Base-by-base conservation (phyloP, 2,888 invertebrate species). In the Gastracanthus pulcherrimus region DNA sequence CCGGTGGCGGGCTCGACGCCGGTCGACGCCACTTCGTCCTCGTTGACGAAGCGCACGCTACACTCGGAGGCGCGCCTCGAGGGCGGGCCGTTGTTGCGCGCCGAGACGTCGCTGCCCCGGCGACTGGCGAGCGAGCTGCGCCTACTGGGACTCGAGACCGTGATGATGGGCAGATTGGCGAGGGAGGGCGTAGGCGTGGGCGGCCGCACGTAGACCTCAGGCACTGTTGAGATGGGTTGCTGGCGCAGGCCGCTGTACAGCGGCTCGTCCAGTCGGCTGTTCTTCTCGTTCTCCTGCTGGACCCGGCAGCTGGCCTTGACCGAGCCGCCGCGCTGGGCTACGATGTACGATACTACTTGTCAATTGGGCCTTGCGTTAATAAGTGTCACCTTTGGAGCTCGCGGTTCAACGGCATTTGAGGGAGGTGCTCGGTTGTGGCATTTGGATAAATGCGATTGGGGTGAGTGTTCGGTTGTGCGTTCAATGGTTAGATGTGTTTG, bases 121-220 rank as follows among this genome's bases (percentile, higher is more conserved):
- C 92, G 87, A 75, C 90, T 90, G 19, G 89, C 90, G 64, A 91
- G 77, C 0, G 91, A 91, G 62, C 89, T 90, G 60, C 90, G 84
- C 7, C 91, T 87, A 76, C 90, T 90, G 5, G 91, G 90, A 74
- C 90, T 89, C 0, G 91, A 90, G 3, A 91, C 90, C 1, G 88
- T 91, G 81, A 91, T 91, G 66, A 89, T 89, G 31, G 91, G 91
- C 41, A 91, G 83, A 84, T 88, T 90, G 2, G 85, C 87, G 1
- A 86, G 82, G 45, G 90, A 89, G 0, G 91, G 90, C 0, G 91
- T 91, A 7, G 91, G 91, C 3, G 91, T 91, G 0, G 91, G 91
- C 48, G 91, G 91, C 62, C 91, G 86, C 11, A 91, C 90, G 71
- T 91, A 90, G 3, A 91, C 91, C 82, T 91, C 90, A n/a, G 91